Percentiles rank a stretch among this genome's conserved stretches.
phyloP scores from a whole-genome alignment of 2,797 vertebrate genomes.

The Xyrichtys novacula region DNA sequence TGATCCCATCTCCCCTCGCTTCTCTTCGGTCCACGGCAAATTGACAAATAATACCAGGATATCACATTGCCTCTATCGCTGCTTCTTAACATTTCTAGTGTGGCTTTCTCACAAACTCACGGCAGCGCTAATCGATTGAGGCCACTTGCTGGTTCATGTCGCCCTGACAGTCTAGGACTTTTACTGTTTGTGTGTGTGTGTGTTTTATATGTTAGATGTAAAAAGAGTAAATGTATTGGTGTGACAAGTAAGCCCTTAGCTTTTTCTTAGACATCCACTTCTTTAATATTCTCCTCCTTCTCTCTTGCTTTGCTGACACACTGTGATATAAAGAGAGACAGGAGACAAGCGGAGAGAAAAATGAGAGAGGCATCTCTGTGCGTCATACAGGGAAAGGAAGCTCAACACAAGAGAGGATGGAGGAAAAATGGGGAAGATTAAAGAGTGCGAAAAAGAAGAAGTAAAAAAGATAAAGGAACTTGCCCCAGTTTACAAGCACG shows the following conservation, averaged over 20 bases:
- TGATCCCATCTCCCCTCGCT: slow-evolving; percentile 72
- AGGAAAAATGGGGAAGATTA: neutral
- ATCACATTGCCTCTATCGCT: slow-evolving; percentile 71
- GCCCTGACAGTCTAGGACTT: slow-evolving; percentile 31
- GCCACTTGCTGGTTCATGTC: slow-evolving; percentile 49
- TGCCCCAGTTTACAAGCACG: too few relatives aligned
- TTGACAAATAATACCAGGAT: slow-evolving; percentile 82
- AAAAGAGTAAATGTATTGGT: slow-evolving; percentile 7
- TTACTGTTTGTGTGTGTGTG: slow-evolving; percentile 4
- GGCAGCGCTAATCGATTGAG: slow-evolving; percentile 68
- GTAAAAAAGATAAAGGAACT: slow-evolving; percentile 1
- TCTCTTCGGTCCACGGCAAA: slow-evolving; percentile 62
- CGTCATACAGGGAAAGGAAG: slow-evolving; percentile 6
- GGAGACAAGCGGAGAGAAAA: slow-evolving; percentile 46
- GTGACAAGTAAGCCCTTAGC: slow-evolving; percentile 44
- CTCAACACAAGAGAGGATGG: neutral
- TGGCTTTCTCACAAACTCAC: slow-evolving; percentile 6
- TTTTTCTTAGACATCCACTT: slow-evolving; percentile 37
- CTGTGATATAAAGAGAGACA: slow-evolving; percentile 62
- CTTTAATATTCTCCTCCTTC: slow-evolving; percentile 59
- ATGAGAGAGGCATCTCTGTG: slow-evolving; percentile 48
- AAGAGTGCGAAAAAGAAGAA: neutral
- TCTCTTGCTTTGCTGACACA: slow-evolving; percentile 40
- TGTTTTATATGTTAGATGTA: neutral
- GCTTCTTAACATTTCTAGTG: slow-evolving; percentile 51